Base-by-base conservation (phyloP, 2,113 vertebrate species). In the Nibea albiflora region DNA sequence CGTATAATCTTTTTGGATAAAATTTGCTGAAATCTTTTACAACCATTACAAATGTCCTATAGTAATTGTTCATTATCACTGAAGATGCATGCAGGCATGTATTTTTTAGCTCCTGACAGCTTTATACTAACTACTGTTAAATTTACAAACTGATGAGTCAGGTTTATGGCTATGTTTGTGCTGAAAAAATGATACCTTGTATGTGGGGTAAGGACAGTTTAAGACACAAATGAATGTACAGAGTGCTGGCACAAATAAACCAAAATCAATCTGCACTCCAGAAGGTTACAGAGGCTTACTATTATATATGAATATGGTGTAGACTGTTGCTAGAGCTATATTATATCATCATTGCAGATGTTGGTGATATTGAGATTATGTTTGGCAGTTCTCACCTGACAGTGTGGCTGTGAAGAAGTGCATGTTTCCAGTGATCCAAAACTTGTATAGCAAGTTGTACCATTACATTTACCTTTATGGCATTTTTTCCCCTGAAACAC, bases 401-500 rank as follows among this genome's bases (percentile, higher is more conserved):
- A 97, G 85, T 95, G 96, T 31, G 91, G 77, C 1, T 92, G 83
- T 92, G 5, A 89, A 39, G 53, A 11, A 11, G 86, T 91, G 95
- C 58, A 81, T 0, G 0, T 39, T 22, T 46, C 56, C 0, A 2
- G 17, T 0, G 0, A 0, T 24, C 2, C 3, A 82, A 93, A 91
- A 6, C 5, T 4, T 86, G 73, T 94, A 90, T 95, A 97, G 87
- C 95, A 97, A 1, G 44, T 70, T 0, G 82, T 85, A 0, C 76
- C 83, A 90, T 62, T 90, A 89, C 81, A 97, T 81, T 0, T 28
- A 16, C 57, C 88, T 4, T 1, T 49, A 39, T 86, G 46, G 17
- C 96, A 97, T 86, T 92, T 93, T 20, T 96, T 96, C 17, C 90
- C 93, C 96, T 96, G 78, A 0, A 11, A 81, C 85, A 73, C 68